Percentiles rank a stretch among this genome's conserved stretches.
These are phyloP conservation scores for Macrobrachium rosenbergii DNA, from an alignment of 1,140 invertebrate species.

Conservation along the genomic window DNA sequence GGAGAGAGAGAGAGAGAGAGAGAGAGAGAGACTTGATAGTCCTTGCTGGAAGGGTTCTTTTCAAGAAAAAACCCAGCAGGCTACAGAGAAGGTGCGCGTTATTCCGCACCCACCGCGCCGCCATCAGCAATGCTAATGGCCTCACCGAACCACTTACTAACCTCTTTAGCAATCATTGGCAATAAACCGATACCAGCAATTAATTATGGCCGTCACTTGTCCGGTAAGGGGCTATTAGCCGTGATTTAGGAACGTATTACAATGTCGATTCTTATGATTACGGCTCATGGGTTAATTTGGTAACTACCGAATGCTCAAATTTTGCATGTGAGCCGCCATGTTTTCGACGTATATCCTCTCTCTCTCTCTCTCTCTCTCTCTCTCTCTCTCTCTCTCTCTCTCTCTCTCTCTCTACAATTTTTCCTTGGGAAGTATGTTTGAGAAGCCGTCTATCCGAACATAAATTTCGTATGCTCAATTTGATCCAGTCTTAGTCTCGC, in stretches of 20 bases:
- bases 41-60: too few relatives aligned
- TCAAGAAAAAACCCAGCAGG: not conserved
- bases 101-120: not conserved
- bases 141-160: not conserved
- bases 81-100: not conserved
- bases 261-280: constrained; percentile 39
- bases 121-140: constrained; percentile 1
- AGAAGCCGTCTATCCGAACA: too few relatives aligned
- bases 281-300: constrained; percentile 43
- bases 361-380: constrained; percentile 34
- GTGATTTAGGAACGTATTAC: constrained; percentile 52
- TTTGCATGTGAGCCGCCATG: not conserved
- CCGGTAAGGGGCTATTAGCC: constrained; percentile 45
- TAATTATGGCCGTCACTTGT: constrained; percentile 58
- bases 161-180: constrained; percentile 42
- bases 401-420: not conserved
- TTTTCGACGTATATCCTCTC: not conserved
- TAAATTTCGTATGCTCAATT: not conserved
- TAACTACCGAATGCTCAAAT: constrained; percentile 51
- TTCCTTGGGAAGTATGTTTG: not conserved
- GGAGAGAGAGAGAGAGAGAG: too few relatives aligned
- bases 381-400: constrained; percentile 30
- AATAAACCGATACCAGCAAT: constrained; percentile 63
- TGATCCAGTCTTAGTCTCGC: not conserved
- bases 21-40: too few relatives aligned